A percentile compares a stretch with the other conserved stretches of the same genome.
phyloP scores from a whole-genome alignment of 2,113 vertebrate species.

The Eidolon helvum region DNA sequence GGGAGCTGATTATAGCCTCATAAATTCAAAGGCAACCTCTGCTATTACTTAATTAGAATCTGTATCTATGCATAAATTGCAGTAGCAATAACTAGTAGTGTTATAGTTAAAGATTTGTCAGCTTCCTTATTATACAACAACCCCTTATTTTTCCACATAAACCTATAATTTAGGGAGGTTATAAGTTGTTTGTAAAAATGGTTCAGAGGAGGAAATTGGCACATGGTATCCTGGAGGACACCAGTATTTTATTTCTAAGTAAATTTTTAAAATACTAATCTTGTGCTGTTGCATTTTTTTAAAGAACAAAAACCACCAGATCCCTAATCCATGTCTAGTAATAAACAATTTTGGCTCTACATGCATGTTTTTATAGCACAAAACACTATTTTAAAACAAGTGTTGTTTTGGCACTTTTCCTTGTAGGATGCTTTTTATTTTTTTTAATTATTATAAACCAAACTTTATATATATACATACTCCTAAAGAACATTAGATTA shows the following conservation, averaged over 20 bases:
- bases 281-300: neutral
- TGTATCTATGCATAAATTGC: slow-evolving; percentile 77
- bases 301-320: neutral
- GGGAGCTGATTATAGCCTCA: slow-evolving; percentile 80
- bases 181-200: slow-evolving; percentile 62
- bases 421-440: slow-evolving; percentile 14
- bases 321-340: neutral
- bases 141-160: slow-evolving; percentile 55
- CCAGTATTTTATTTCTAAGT: slow-evolving; percentile 29
- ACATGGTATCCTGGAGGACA: neutral
- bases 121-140: slow-evolving; percentile 51
- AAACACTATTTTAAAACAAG: slow-evolving; percentile 52
- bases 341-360: slow-evolving; percentile 37
- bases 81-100: slow-evolving; percentile 68
- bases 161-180: slow-evolving; percentile 57
- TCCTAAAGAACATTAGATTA: neutral
- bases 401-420: slow-evolving; percentile 18
- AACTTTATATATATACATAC: neutral
- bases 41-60: slow-evolving; percentile 84
- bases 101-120: slow-evolving; percentile 70
- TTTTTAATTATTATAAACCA: slow-evolving; percentile 28
- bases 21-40: slow-evolving; percentile 82
- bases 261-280: slow-evolving; percentile 51
- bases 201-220: neutral
- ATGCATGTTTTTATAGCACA: slow-evolving; percentile 40